Conservation (phyloP, 2,113 vertebrate species). For the Carassius carassius region DNA sequence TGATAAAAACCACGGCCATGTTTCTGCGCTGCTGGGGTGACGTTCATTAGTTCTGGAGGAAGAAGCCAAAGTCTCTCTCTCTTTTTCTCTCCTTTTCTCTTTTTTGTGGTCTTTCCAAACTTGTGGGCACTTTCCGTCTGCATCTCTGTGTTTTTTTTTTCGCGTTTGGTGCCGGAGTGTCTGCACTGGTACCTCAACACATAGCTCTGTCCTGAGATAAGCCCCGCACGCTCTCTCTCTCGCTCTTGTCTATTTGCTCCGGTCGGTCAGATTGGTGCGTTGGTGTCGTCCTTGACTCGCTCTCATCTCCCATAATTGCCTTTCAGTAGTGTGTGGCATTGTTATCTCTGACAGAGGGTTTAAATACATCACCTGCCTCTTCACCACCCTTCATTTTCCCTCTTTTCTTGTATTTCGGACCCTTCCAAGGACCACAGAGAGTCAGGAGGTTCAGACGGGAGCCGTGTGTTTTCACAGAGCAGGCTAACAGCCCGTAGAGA, state of each 20-base stretch:
- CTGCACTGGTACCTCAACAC: constrained; percentile 94
- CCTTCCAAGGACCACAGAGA: constrained; percentile 80
- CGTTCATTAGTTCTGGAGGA: constrained; percentile 73
- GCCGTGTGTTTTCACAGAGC: constrained; percentile 78
- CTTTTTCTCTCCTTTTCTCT: constrained; percentile 54
- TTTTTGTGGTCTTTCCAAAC: constrained; percentile 61
- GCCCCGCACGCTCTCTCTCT: constrained; percentile 64
- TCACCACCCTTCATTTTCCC: constrained; percentile 69
- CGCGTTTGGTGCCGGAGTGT: constrained; percentile 91
- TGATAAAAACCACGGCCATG: constrained; percentile 91
- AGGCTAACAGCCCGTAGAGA: constrained; percentile 78
- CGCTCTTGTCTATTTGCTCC: constrained; percentile 52
- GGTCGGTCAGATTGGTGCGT: constrained; percentile 72
- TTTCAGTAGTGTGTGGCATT: constrained; percentile 95
- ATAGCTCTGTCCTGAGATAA: constrained; percentile 97
- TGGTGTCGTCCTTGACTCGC: constrained; percentile 94
- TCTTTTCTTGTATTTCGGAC: constrained; percentile 41
- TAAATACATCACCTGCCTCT: constrained; percentile 93
- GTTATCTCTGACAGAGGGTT: constrained; percentile 90
- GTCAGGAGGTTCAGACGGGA: constrained; percentile 70
- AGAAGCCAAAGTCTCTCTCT: constrained; percentile 70
- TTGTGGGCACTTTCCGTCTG: constrained; percentile 68
- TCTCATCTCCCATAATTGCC: constrained; percentile 89
- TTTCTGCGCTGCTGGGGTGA: constrained; percentile 70
- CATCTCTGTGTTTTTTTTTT: not conserved